Evolutionary conservation across 2,797 vertebrate genomes (phyloP).

Genomic region (Dendrocincla tyrannina): DNA sequence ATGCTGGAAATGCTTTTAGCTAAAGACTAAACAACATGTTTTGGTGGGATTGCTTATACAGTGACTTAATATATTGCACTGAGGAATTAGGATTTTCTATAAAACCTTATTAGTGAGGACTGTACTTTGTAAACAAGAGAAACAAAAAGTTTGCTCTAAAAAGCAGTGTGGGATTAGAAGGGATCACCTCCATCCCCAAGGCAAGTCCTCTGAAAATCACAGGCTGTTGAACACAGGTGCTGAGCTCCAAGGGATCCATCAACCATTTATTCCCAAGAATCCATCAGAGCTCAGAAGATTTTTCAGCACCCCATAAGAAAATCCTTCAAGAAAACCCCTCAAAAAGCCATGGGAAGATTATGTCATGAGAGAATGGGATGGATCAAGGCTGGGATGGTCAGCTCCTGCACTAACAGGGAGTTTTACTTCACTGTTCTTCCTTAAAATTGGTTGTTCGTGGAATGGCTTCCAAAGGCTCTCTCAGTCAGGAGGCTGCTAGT

Average conservation of each 20-base stretch:
- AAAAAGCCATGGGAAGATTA: background rate
- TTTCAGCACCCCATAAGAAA: background rate
- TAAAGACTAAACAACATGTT: background rate
- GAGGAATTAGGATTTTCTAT: background rate
- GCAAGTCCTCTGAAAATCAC: background rate
- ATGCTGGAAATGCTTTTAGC: background rate
- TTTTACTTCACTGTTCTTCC: background rate
- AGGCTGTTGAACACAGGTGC: background rate
- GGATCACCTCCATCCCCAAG: background rate
- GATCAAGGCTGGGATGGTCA: background rate
- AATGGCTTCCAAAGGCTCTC: background rate
- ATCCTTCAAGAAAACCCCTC: background rate
- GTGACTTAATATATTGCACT: background rate
- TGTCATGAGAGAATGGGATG: background rate
- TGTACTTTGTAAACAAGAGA: background rate
- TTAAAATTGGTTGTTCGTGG: background rate
- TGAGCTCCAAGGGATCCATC: background rate
- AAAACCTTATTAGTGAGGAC: background rate
- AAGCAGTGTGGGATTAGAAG: background rate
- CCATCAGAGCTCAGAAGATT: background rate
- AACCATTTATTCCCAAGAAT: background rate
- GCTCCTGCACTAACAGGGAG: background rate
- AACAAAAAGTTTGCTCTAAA: background rate
- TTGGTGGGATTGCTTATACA: background rate
- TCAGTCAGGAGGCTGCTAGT: background rate